These are phyloP conservation scores for Acrocephalus arundinaceus DNA, from an alignment of 2,113 vertebrate genomes.

Conservation along the genomic window DNA sequence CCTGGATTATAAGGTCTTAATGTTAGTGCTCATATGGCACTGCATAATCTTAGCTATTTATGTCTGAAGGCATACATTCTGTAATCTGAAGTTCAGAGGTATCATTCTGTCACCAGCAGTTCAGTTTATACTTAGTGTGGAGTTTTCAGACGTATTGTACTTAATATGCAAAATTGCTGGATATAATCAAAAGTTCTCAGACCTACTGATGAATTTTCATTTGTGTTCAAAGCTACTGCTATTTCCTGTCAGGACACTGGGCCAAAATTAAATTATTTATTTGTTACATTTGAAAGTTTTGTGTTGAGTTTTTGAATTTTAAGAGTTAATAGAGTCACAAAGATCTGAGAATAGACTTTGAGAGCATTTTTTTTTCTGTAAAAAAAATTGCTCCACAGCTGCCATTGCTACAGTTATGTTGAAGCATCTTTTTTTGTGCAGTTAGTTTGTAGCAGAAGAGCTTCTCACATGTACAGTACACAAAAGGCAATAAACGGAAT, in stretches of 20 bases:
- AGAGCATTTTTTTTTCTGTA: neutral
- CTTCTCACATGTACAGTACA: neutral
- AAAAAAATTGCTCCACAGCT: neutral
- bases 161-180: neutral
- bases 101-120: neutral
- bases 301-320: neutral
- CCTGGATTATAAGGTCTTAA: neutral
- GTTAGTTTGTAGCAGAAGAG: neutral
- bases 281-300: neutral
- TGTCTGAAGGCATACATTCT: neutral
- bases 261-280: neutral
- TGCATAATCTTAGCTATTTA: neutral
- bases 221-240: neutral
- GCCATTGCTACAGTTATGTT: neutral
- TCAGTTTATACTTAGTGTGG: neutral
- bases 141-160: fast-evolving
- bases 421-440: neutral
- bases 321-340: neutral
- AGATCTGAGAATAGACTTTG: neutral
- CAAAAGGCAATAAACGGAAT: neutral
- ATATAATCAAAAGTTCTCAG: neutral
- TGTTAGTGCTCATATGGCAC: neutral
- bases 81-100: neutral
- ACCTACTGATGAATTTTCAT: neutral
- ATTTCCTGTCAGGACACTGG: neutral